Evolutionary conservation across 2,888 invertebrate species (phyloP), one percentile per base, ranked within the genome.

Genomic region (Brachynemurus nebulosus): DNA sequence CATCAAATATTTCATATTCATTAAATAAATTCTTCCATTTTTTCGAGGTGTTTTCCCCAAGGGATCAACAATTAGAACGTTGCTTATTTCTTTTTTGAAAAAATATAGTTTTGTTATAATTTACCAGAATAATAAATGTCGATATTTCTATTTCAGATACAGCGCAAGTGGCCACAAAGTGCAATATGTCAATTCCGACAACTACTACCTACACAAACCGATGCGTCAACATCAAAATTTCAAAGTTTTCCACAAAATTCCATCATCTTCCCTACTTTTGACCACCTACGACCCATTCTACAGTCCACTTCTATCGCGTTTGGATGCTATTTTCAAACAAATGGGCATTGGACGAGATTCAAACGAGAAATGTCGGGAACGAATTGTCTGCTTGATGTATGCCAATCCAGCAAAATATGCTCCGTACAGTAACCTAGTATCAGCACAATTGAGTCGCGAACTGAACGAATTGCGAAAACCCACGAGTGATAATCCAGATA

Each of bases 281-380:
- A 84, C 85, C 51, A 86, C 84, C 62, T 90, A 86, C 63, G 90
- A 90, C 60, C 89, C 90, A 0, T 90, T 90, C 67, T 90, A 90
- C 63, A 88, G 88, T 50, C 90, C 90, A 0, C 60, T 90, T 18
- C 63, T 90, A 12, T 90, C 89, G 0, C 70, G 90, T 12, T 70
- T 90, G 44, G 90, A 89, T 54, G 80, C 86, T 0, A 85, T 89
- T 36, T 89, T 88, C 63, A 80, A 81, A 38, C 76, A 74, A 59
- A 59, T 78, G 50, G 84, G 86, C 30, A 67, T 80, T 16, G 71
- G 73, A 2, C 55, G 66, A 4, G 73, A 74, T 50, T 70, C 78
- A 52, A n/a, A n/a, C n/a, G 75, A 86, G 65, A 65, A 72, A 0
- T 90, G 90, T 57, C 68, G 88, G 11, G 88, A 89, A 59, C 78